These are phyloP conservation scores for Harpagoxenus sublaevis DNA, from an alignment of 2,888 invertebrate species.

Conservation along the genomic window DNA sequence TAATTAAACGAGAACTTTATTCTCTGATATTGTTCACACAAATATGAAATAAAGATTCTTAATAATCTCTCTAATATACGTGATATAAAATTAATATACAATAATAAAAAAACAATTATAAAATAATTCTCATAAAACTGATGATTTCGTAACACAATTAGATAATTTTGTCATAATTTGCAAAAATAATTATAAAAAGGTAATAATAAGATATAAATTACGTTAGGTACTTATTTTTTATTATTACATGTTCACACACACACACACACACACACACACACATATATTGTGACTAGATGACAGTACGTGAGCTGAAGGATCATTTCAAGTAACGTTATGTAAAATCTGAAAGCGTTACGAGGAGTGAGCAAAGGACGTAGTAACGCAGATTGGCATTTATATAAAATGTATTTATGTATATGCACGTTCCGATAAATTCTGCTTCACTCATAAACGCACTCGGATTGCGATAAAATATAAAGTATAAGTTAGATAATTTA, in stretches of 20 bases:
- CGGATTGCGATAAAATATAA: neutral
- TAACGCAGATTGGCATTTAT: neutral
- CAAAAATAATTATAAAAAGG: neutral
- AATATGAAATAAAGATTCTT: neutral
- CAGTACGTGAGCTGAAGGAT: neutral
- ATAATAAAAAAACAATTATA: slow-evolving; percentile 8
- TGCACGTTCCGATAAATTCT: neutral
- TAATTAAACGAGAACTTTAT: slow-evolving; percentile 4
- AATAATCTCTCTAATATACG: neutral
- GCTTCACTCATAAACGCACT: neutral
- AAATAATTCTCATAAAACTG: neutral
- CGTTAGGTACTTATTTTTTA: neutral
- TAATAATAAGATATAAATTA: neutral
- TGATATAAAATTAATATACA: neutral
- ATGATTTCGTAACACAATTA: neutral
- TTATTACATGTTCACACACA: neutral
- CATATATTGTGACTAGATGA: neutral
- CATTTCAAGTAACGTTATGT: neutral
- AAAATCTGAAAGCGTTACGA: neutral
- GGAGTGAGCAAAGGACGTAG: neutral
- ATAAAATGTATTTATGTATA: neutral
- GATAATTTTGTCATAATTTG: neutral
- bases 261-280: neutral
- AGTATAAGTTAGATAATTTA: slow-evolving; percentile 21
- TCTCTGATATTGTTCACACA: neutral